These are phyloP conservation scores for Sebastes vulpes DNA, from an alignment of 2,797 vertebrate genomes.

Conservation along the genomic window DNA sequence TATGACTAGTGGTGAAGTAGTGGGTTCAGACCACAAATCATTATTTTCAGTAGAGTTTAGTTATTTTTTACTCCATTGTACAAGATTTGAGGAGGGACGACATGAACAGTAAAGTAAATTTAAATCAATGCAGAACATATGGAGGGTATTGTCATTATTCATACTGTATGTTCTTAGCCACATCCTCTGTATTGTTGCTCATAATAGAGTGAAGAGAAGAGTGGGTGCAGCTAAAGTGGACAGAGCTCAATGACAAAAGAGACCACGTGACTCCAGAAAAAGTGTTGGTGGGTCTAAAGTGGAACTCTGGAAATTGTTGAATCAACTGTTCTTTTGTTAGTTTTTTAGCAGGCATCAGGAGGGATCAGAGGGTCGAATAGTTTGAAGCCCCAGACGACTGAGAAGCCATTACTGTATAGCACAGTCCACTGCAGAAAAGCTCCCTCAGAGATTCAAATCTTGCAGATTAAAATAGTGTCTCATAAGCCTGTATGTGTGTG, in stretches of 20 bases:
- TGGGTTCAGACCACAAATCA: neutral
- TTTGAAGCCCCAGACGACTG: constrained; percentile 61
- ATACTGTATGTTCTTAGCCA: neutral
- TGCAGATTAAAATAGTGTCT: constrained; percentile 68
- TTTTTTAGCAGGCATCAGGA: constrained; percentile 66
- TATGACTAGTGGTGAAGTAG: neutral
- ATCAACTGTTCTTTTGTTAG: constrained; percentile 70
- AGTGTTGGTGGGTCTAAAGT: constrained; percentile 34
- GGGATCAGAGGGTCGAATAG: constrained; percentile 65
- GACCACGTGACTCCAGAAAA: constrained; percentile 23
- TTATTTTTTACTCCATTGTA: neutral
- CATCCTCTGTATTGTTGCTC: constrained; percentile 12
- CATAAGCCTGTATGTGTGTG: constrained; percentile 41
- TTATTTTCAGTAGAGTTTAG: neutral
- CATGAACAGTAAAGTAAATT: neutral
- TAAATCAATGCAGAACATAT: neutral
- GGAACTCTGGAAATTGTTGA: constrained; percentile 68
- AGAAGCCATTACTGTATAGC: constrained; percentile 65
- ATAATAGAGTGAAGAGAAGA: neutral
- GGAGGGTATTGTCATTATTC: neutral
- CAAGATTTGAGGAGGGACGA: neutral
- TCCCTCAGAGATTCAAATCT: constrained; percentile 70
- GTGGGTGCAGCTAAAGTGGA: constrained; percentile 11
- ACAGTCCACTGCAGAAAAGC: constrained; percentile 64
- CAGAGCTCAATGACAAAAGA: constrained; percentile 53